Conservation (phyloP, 2,888 invertebrate species). For the Disparrhopalites patrizii region DNA sequence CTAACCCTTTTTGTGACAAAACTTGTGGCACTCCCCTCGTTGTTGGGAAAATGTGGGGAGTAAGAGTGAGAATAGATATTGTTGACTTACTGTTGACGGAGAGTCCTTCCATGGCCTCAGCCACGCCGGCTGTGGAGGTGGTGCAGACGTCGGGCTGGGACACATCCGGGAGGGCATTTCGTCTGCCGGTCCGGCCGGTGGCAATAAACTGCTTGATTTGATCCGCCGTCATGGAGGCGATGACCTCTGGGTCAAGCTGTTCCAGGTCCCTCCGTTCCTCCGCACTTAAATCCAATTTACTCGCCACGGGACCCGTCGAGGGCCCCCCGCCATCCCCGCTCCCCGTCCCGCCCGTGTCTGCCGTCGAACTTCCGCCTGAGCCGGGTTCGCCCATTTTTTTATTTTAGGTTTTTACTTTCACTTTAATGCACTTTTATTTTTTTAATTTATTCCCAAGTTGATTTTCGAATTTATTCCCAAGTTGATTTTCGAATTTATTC, state of each 20-base stretch:
- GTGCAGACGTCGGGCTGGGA: slow-evolving; percentile 67
- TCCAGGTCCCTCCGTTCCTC: background rate
- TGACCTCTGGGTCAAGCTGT: slow-evolving; percentile 52
- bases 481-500: too few species aligned
- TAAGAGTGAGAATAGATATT: too few species aligned
- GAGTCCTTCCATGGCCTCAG: slow-evolving; percentile 68
- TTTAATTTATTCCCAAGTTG: too few species aligned
- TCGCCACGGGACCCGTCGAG: too few species aligned
- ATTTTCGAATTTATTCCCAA: too few species aligned
- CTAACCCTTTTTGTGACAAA: too few species aligned
- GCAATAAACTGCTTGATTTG: slow-evolving; percentile 70
- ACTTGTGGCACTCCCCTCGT: too few species aligned
- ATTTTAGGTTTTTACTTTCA: background rate
- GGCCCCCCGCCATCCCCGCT: slow-evolving; percentile 22
- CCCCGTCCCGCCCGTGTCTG: slow-evolving; percentile 48
- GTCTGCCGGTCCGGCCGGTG: slow-evolving; percentile 77
- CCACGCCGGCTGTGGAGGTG: slow-evolving; percentile 68
- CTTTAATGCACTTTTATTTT: too few species aligned
- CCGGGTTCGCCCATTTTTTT: slow-evolving; percentile 44
- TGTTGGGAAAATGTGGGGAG: too few species aligned
- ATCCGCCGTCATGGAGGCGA: slow-evolving; percentile 53
- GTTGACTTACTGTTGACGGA: too few species aligned
- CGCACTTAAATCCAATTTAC: too few species aligned
- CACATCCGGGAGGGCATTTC: slow-evolving; percentile 85
- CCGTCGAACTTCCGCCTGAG: slow-evolving; percentile 24